phyloP scores from a whole-genome alignment of 2,113 vertebrate genomes.

The Chamaetylas fuelleborni region DNA sequence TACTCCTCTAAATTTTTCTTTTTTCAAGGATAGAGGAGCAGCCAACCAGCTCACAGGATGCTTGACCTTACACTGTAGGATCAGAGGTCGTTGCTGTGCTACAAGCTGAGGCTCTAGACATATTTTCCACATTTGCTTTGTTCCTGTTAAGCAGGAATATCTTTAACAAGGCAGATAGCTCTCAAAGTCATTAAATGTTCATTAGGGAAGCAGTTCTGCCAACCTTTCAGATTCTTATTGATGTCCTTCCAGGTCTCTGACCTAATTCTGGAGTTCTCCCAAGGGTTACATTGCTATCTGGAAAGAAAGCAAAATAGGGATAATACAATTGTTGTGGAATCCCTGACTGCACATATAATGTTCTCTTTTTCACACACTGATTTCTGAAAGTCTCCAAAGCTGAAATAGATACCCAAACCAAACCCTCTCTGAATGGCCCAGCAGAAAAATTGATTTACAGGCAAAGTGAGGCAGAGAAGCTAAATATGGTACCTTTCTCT shows the following conservation, averaged over 20 bases:
- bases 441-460: background rate
- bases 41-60: conserved; percentile 29
- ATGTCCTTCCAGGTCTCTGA: conserved; percentile 66
- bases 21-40: conserved; percentile 9
- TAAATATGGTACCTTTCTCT: background rate
- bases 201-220: conserved; percentile 60
- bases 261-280: conserved; percentile 63
- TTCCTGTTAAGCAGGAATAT: conserved; percentile 43
- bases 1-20: conserved; percentile 54
- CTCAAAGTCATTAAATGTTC: conserved; percentile 66
- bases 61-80: conserved; percentile 24
- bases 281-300: conserved; percentile 51
- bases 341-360: background rate
- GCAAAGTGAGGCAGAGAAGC: background rate
- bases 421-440: background rate
- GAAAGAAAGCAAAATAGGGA: conserved; percentile 38
- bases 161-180: conserved; percentile 60
- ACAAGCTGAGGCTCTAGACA: background rate
- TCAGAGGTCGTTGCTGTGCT: background rate
- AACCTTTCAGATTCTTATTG: conserved; percentile 62
- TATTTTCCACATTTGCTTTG: conserved; percentile 33
- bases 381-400: background rate
- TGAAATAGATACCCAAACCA: background rate
- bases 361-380: conserved; percentile 11
- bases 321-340: conserved; percentile 49